Evolutionary conservation across 2,113 vertebrate species (phyloP).

Genomic region (Cnemophilus loriae): DNA sequence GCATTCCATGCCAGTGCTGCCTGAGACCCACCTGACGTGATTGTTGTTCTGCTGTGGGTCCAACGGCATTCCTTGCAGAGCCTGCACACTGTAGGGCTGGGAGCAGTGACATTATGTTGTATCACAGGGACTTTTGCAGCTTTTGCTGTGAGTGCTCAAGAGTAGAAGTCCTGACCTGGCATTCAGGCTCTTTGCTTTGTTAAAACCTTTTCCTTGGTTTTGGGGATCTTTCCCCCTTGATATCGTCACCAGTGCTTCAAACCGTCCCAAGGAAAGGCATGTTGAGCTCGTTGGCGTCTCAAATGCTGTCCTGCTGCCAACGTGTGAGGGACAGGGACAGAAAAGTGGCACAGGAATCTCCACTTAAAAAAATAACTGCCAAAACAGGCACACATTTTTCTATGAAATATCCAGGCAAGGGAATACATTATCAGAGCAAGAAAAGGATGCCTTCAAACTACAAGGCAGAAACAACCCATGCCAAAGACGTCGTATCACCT

Average conservation of each 20-base stretch:
- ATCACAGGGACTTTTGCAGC: not conserved
- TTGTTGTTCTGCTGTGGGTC: not conserved
- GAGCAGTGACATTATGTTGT: not conserved
- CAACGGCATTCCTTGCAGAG: not conserved
- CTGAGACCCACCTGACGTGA: rapidly evolving
- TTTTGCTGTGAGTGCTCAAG: not conserved
- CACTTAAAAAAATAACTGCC: not conserved
- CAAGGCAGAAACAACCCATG: not conserved
- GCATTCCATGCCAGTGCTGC: not conserved
- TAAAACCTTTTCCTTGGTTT: not conserved
- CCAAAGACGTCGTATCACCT: not conserved
- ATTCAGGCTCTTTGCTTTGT: not conserved
- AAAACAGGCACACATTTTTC: not conserved
- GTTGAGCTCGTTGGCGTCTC: rapidly evolving
- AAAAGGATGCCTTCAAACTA: not conserved
- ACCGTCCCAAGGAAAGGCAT: not conserved
- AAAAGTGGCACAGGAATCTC: not conserved
- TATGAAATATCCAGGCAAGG: not conserved
- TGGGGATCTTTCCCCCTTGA: not conserved
- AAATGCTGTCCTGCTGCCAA: not conserved
- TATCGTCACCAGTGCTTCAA: not conserved
- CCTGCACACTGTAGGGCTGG: not conserved
- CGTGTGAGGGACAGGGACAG: not conserved
- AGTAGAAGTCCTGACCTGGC: not conserved
- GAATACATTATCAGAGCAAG: not conserved